These are phyloP conservation scores for Eueremaeus valkanovi DNA, from an alignment of 2,888 invertebrate genomes.

Conservation along the genomic window DNA sequence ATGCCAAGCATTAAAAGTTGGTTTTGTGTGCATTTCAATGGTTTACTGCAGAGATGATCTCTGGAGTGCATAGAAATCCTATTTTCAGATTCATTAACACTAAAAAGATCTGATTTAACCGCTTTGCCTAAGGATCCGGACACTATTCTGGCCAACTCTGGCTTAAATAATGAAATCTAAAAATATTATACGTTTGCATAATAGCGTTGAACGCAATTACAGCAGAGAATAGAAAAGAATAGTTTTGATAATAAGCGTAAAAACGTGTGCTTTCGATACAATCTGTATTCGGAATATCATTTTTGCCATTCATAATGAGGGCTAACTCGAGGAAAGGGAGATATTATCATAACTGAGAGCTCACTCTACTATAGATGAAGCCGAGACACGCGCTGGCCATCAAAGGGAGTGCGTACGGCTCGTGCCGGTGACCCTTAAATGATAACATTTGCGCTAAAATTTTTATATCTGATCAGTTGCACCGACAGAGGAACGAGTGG, in stretches of 20 bases:
- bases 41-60: too few species aligned
- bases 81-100: too few species aligned
- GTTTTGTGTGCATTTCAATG: too few species aligned
- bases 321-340: conserved; percentile 25
- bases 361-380: neutral
- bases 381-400: conserved; percentile 16
- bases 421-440: conserved; percentile 31
- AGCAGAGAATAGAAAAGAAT: neutral
- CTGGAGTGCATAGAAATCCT: too few species aligned
- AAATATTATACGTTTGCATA: too few species aligned
- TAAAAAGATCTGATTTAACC: too few species aligned
- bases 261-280: conserved; percentile 21
- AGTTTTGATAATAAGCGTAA: conserved; percentile 24
- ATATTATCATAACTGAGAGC: conserved; percentile 12
- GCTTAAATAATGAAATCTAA: too few species aligned
- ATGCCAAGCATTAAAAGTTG: too few species aligned
- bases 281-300: conserved; percentile 9
- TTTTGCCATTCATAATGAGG: conserved; percentile 1
- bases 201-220: conserved; percentile 21
- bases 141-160: too few species aligned
- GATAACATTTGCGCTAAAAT: conserved; percentile 32
- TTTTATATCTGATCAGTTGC: neutral
- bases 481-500: conserved; percentile 1
- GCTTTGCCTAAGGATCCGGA: too few species aligned
- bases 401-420: conserved; percentile 24